A percentile compares a stretch with the other conserved stretches of the same genome.
phyloP scores from a whole-genome alignment of 2,113 vertebrate species.

The Amblyornis subalaris region DNA sequence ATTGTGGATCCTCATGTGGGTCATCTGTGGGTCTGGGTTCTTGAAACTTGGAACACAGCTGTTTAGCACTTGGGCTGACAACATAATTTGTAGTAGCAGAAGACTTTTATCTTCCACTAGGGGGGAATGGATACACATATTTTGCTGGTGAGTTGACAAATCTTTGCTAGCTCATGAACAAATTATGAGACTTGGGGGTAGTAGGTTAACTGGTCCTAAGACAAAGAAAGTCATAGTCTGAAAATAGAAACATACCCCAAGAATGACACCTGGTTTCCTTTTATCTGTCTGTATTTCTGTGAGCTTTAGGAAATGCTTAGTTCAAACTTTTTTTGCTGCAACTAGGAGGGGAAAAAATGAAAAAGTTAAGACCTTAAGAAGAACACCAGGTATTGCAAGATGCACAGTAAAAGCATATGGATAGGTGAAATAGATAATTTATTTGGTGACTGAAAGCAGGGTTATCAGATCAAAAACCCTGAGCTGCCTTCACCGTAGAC shows the following conservation, averaged over 20 bases:
- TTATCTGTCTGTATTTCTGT: neutral
- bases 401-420: neutral
- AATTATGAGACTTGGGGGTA: neutral
- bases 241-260: neutral
- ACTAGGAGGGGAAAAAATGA: neutral
- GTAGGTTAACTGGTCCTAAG: neutral
- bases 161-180: neutral
- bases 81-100: neutral
- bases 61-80: neutral
- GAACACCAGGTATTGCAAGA: neutral
- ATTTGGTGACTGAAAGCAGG: neutral
- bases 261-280: neutral
- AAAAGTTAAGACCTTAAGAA: neutral
- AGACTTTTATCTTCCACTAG: constrained; percentile 45
- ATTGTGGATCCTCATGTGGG: neutral
- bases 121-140: constrained; percentile 35
- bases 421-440: neutral
- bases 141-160: neutral
- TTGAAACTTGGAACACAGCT: neutral
- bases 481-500: neutral
- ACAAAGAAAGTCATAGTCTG: neutral
- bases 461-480: neutral
- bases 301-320: neutral
- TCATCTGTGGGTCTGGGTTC: neutral
- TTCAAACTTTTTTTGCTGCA: neutral